Evolutionary conservation across 1,140 invertebrate species (phyloP).

Genomic region (Trichoplusia ni): DNA sequence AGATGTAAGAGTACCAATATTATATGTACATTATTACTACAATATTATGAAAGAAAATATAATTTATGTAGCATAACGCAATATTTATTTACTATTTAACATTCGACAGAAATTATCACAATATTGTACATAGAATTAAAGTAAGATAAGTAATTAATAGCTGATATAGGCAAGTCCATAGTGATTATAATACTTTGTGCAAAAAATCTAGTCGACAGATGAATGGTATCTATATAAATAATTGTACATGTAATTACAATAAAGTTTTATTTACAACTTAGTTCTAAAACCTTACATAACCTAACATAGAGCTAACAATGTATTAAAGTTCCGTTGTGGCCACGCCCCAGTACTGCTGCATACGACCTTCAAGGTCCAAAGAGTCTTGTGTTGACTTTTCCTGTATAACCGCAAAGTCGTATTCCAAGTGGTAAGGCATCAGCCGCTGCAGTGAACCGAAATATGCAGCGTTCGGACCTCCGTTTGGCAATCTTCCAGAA

Average conservation of each 20-base stretch:
- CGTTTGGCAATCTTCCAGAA: constrained; percentile 79
- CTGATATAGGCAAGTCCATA: constrained; percentile 52
- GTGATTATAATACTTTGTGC: constrained; percentile 71
- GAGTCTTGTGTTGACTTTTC: constrained; percentile 87
- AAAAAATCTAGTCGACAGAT: constrained; percentile 79
- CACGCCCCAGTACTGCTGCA: constrained; percentile 94
- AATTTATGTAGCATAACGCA: constrained; percentile 24
- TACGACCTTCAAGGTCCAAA: constrained; percentile 88
- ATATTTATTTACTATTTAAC: constrained; percentile 25
- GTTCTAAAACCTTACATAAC: not conserved
- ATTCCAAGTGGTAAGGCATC: constrained; percentile 93
- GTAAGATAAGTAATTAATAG: constrained; percentile 51
- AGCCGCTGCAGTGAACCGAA: constrained; percentile 91
- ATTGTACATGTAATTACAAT: constrained; percentile 63
- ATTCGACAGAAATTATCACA: constrained; percentile 45
- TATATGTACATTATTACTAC: constrained; percentile 26
- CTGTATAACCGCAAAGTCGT: constrained; percentile 91
- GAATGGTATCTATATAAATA: constrained; percentile 75
- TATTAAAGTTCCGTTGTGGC: constrained; percentile 89
- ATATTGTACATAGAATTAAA: constrained; percentile 62
- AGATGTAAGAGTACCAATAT: constrained; percentile 12
- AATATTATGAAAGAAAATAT: constrained; percentile 18
- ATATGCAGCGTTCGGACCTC: constrained; percentile 91
- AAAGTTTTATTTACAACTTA: constrained; percentile 74
- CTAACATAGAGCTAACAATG: constrained; percentile 22